Base-by-base conservation (phyloP, 2,797 vertebrate species). In the Enteromius radiatus region DNA sequence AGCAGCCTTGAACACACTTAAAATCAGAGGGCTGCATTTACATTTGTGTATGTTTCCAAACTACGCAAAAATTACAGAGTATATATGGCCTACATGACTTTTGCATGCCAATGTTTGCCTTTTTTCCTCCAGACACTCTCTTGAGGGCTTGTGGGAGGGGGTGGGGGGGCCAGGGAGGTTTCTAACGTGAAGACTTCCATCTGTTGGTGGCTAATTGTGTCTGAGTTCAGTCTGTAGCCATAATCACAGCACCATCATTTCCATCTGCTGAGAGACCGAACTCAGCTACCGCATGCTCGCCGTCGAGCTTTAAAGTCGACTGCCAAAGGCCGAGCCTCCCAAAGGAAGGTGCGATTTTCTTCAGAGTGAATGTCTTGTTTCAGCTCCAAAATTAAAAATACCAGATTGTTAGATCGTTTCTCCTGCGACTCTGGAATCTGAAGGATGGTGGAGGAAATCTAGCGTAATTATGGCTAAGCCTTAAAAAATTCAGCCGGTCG, bases 331-430 rank as follows among this genome's bases (percentile, higher is more conserved):
- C 77, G 28, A 59, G 80, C 47, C 84, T 92, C 92, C 89, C 92
- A 89, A 82, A 23, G 91, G 91, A 93, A 87, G 88, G 90, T 89
- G 88, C 74, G 86, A 89, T 91, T 92, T 90, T 92, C 88, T 90
- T 88, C 87, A 78, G 87, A 90, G 89, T 85, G 77, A 89, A 91
- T 87, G 90, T 90, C 89, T 92, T 86, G 76, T 91, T 90, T 89
- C 73, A 86, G 85, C 74, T 78, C 12, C 45, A 5, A 81, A 82
- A 89, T 82, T 56, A 86, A 88, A 86, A 85, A 84, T 81, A 82
- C 85, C 81, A 88, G 90, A 87, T 91, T 91, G 87, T 90, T 91
- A 89, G 86, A 86, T 76, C 78, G 9, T 82, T 84, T 84, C 84
- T 78, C 78, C 84, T 12, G 85, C 76, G 28, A 73, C 74, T 86